phyloP scores from a whole-genome alignment of 2,888 invertebrate species.

The Acleris cristana region DNA sequence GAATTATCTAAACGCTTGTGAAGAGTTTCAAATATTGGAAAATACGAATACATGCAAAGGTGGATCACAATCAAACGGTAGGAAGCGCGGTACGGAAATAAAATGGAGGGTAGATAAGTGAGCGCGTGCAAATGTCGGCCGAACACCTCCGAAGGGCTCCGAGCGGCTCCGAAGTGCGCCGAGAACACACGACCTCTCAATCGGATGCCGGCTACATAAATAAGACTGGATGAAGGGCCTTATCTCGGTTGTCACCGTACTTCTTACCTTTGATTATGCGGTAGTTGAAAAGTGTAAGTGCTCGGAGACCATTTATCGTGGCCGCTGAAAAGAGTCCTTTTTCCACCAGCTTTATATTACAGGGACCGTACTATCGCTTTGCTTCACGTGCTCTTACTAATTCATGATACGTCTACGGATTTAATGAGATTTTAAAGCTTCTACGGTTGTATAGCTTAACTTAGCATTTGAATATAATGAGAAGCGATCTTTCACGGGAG shows the following conservation, averaged over 20 bases:
- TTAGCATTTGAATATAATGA: too few species aligned
- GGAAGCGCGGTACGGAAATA: slow-evolving; percentile 75
- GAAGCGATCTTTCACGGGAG: too few species aligned
- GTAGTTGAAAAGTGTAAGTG: slow-evolving; percentile 49
- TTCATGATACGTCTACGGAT: too few species aligned
- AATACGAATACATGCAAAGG: slow-evolving; percentile 42
- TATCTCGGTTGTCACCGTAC: slow-evolving; percentile 66
- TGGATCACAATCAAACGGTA: slow-evolving; percentile 61
- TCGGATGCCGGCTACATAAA: slow-evolving; percentile 81
- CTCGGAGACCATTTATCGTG: slow-evolving; percentile 29
- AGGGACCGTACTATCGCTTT: too few species aligned
- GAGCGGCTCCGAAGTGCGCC: slow-evolving; percentile 23
- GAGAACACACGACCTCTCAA: slow-evolving; percentile 63
- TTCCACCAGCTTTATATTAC: neutral
- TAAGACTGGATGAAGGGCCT: slow-evolving; percentile 75
- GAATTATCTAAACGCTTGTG: slow-evolving; percentile 27
- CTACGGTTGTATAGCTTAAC: too few species aligned
- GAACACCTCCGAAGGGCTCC: slow-evolving; percentile 48
- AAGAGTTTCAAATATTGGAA: slow-evolving; percentile 8
- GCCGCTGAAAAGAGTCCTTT: slow-evolving; percentile 23
- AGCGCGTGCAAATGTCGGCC: slow-evolving; percentile 65
- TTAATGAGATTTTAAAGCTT: too few species aligned
- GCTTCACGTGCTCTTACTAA: too few species aligned
- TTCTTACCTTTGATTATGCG: slow-evolving; percentile 61
- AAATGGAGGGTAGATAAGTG: slow-evolving; percentile 81